Conservation (phyloP, 2,113 vertebrate species). For the Pollimyrus isidori region DNA sequence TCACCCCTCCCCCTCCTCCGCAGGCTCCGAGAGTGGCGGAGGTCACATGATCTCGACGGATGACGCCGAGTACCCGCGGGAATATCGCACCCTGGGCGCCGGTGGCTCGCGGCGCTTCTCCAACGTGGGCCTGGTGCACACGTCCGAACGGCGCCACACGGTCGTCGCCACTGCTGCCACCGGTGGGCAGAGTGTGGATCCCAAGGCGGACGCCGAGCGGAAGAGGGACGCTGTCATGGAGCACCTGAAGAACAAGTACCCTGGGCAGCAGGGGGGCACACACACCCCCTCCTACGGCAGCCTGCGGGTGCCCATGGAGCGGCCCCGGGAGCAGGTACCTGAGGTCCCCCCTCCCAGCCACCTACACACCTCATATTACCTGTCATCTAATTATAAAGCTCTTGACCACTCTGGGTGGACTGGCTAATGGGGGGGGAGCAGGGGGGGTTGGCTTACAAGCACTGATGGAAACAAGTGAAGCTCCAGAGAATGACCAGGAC, state of each 20-base stretch:
- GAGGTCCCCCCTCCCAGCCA: not conserved
- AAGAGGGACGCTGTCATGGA: conserved; percentile 96
- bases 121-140: conserved; percentile 96
- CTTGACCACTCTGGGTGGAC: not conserved
- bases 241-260: conserved; percentile 96
- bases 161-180: conserved; percentile 70
- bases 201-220: conserved; percentile 91
- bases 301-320: conserved; percentile 74
- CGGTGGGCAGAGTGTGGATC: conserved; percentile 87
- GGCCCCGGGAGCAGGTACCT: conserved; percentile 81
- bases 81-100: conserved; percentile 86
- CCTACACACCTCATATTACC: not conserved
- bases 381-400: conserved; percentile 2
- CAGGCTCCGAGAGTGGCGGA: conserved; percentile 88
- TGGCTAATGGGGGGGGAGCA: not conserved
- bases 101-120: conserved; percentile 89
- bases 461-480: not conserved
- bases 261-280: conserved; percentile 70
- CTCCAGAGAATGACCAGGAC: not conserved
- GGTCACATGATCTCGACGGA: conserved; percentile 97
- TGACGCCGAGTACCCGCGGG: conserved; percentile 92
- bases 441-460: not conserved
- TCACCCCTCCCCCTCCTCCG: not conserved
- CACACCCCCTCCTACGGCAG: conserved; percentile 64
- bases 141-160: conserved; percentile 89